These are phyloP conservation scores for Scaptomyza parva DNA, from an alignment of 2,888 invertebrate species.

Conservation along the genomic window DNA sequence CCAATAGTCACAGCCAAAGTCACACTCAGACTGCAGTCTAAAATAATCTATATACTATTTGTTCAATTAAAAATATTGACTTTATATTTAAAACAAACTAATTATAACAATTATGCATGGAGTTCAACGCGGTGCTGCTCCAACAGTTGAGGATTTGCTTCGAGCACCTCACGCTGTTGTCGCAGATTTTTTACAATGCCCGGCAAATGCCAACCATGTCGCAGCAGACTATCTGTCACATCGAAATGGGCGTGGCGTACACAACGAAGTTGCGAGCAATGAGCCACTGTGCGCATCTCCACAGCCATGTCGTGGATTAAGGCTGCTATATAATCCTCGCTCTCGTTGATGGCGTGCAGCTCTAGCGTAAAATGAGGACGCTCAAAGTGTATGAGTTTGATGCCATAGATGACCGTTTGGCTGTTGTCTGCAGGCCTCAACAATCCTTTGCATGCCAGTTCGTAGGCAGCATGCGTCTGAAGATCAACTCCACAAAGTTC, in stretches of 20 bases:
- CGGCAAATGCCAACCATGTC: conserved; percentile 92
- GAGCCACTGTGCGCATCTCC: conserved; percentile 91
- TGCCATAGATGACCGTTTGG: conserved; percentile 92
- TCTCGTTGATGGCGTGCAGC: conserved; percentile 94
- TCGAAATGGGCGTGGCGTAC: conserved; percentile 93
- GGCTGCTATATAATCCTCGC: conserved; percentile 90
- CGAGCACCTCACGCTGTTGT: conserved; percentile 86
- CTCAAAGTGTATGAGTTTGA: conserved; percentile 93
- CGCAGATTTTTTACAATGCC: conserved; percentile 89
- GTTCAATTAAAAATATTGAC: conserved; percentile 2
- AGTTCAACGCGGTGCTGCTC: conserved; percentile 74
- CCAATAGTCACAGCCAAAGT: conserved; percentile 22
- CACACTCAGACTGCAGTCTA: conserved; percentile 25
- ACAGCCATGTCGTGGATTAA: conserved; percentile 94
- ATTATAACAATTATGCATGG: conserved; percentile 33
- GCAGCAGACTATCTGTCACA: conserved; percentile 90
- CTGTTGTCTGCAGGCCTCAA: conserved; percentile 90
- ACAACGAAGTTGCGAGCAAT: conserved; percentile 92
- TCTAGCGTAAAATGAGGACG: conserved; percentile 95
- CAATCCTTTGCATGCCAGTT: conserved; percentile 92
- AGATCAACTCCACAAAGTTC: conserved; percentile 91
- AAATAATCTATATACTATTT: not conserved
- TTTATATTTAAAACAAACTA: conserved; percentile 7
- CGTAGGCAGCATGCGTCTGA: conserved; percentile 95
- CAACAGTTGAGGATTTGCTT: conserved; percentile 77